Conservation (phyloP, 64 coral and sea anemone genomes). For the Pachyseris speciosa region DNA sequence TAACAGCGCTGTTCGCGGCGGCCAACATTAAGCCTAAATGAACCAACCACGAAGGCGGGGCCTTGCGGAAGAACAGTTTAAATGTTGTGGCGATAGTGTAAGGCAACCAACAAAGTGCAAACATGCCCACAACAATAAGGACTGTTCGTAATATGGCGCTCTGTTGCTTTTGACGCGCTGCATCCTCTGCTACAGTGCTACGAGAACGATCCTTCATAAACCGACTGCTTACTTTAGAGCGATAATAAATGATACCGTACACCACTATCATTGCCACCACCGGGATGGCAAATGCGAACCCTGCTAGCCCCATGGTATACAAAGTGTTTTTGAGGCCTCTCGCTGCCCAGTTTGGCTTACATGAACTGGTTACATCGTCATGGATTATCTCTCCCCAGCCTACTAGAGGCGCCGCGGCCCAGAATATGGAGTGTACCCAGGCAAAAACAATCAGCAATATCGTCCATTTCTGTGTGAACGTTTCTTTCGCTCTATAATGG, state of each 20-base stretch:
- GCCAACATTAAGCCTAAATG: slow-evolving; percentile 82
- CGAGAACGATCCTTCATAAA: slow-evolving; percentile 34
- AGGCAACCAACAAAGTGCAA: slow-evolving; percentile 76
- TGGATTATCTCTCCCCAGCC: slow-evolving; percentile 91
- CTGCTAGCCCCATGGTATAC: slow-evolving; percentile 72
- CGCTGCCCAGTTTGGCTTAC: slow-evolving; percentile 94
- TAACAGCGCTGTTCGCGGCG: slow-evolving; percentile 61
- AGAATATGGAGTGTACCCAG: slow-evolving; percentile 77
- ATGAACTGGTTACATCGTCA: slow-evolving; percentile 70
- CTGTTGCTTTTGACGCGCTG: slow-evolving; percentile 46
- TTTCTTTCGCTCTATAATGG: slow-evolving; percentile 69
- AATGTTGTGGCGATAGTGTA: slow-evolving; percentile 81
- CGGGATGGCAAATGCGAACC: slow-evolving; percentile 75
- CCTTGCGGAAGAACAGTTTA: slow-evolving; percentile 68
- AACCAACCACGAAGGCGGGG: slow-evolving; percentile 75
- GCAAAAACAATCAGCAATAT: slow-evolving; percentile 13
- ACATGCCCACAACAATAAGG: slow-evolving; percentile 61
- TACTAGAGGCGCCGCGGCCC: slow-evolving; percentile 72
- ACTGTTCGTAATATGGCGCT: slow-evolving; percentile 73
- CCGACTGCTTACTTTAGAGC: slow-evolving; percentile 27
- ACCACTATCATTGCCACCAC: slow-evolving; percentile 68
- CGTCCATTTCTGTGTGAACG: slow-evolving; percentile 69
- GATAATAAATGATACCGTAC: slow-evolving; percentile 68
- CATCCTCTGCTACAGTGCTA: background rate
- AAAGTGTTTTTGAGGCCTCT: slow-evolving; percentile 51